phyloP scores from a whole-genome alignment of 2,113 vertebrate species.

The Tapirus terrestris region DNA sequence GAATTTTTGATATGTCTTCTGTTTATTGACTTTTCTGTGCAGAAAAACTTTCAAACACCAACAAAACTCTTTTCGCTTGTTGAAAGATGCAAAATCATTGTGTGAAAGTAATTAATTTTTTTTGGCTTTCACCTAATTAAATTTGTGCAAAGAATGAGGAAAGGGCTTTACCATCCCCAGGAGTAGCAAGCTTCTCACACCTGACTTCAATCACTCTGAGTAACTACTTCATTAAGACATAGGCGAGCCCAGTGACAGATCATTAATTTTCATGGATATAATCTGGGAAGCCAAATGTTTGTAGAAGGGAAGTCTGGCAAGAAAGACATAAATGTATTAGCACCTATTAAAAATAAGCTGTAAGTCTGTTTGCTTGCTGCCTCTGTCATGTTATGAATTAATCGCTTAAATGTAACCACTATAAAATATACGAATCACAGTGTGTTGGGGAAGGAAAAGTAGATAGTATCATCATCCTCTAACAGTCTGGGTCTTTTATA shows the following conservation, averaged over 20 bases:
- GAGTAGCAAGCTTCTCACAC: slow-evolving; percentile 80
- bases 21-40: slow-evolving; percentile 53
- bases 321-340: slow-evolving; percentile 64
- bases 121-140: slow-evolving; percentile 84
- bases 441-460: background rate
- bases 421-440: slow-evolving; percentile 14
- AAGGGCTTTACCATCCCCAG: slow-evolving; percentile 73
- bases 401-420: slow-evolving; percentile 44
- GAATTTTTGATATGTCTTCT: slow-evolving; percentile 58
- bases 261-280: slow-evolving; percentile 86
- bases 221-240: slow-evolving; percentile 82
- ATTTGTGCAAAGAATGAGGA: slow-evolving; percentile 80
- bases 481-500: background rate
- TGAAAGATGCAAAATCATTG: slow-evolving; percentile 78
- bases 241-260: slow-evolving; percentile 75
- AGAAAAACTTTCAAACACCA: slow-evolving; percentile 59
- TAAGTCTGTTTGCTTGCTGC: slow-evolving; percentile 60
- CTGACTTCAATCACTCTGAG: slow-evolving; percentile 82
- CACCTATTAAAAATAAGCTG: slow-evolving; percentile 79
- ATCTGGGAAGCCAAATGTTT: slow-evolving; percentile 80
- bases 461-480: background rate
- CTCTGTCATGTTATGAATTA: slow-evolving; percentile 72
- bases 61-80: slow-evolving; percentile 40
- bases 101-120: slow-evolving; percentile 84
- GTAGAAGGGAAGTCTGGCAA: slow-evolving; percentile 71